phyloP scores from a whole-genome alignment of 2,113 vertebrate genomes.

The Lophochroa leadbeateri region DNA sequence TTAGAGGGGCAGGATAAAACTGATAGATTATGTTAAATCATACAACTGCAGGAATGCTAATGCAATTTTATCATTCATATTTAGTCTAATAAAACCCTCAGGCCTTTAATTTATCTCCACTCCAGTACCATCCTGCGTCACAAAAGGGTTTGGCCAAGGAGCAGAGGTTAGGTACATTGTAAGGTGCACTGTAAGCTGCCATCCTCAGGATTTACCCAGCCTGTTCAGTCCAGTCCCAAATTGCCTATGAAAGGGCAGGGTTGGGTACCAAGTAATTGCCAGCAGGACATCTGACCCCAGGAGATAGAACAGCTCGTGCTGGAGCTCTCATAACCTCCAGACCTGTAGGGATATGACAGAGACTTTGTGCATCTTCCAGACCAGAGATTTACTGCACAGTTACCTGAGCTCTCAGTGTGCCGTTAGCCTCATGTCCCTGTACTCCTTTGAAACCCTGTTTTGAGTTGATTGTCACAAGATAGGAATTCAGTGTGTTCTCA shows the following conservation, averaged over 20 bases:
- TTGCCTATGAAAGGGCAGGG: not conserved
- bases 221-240: not conserved
- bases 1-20: not conserved
- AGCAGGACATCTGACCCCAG: not conserved
- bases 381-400: not conserved
- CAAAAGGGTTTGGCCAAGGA: not conserved
- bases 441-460: not conserved
- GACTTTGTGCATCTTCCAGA: not conserved
- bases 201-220: not conserved
- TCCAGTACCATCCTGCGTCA: not conserved
- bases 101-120: slow-evolving; percentile 5
- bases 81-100: not conserved
- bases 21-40: slow-evolving; percentile 11
- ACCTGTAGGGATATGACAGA: no score
- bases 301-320: not conserved
- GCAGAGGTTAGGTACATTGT: not conserved
- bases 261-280: not conserved
- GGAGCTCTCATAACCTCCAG: not conserved
- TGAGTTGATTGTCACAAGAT: not conserved
- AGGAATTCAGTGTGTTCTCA: not conserved
- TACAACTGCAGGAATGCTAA: not conserved
- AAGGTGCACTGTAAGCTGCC: not conserved
- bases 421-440: not conserved
- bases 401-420: not conserved
- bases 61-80: slow-evolving; percentile 14